These are phyloP conservation scores for Nyleta sp. DNA, from an alignment of 2,888 invertebrate genomes.

Conservation along the genomic window DNA sequence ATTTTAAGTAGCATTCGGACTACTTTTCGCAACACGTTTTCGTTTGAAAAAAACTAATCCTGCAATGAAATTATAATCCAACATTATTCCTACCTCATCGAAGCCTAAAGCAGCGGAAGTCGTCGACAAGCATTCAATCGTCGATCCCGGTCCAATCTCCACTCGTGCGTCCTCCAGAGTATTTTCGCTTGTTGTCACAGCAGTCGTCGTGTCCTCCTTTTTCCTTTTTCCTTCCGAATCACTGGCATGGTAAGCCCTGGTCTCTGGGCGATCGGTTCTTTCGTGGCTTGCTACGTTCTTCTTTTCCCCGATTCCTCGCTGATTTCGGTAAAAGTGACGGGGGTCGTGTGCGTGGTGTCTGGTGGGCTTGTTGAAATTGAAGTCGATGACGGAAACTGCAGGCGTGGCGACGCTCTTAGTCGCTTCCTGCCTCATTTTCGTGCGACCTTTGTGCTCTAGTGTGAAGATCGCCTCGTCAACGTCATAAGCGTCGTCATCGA, in stretches of 20 bases:
- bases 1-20: too few species aligned
- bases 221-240: conserved; percentile 71
- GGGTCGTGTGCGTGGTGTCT: conserved; percentile 51
- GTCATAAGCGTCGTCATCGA: conserved; percentile 77
- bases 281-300: conserved; percentile 82
- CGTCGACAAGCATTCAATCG: conserved; percentile 48
- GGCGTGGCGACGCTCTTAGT: conserved; percentile 35
- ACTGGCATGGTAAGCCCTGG: conserved; percentile 71
- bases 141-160: conserved; percentile 35
- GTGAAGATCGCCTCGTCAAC: conserved; percentile 75
- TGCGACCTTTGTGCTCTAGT: conserved; percentile 69
- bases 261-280: conserved; percentile 49
- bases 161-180: conserved; percentile 43
- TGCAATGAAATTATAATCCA: conserved; percentile 28
- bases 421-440: conserved; percentile 31
- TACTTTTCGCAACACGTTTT: too few species aligned
- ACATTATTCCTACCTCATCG: conserved; percentile 48
- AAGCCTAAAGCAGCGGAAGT: conserved; percentile 46
- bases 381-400: conserved; percentile 44
- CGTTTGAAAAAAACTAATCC: not conserved
- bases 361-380: conserved; percentile 34
- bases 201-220: conserved; percentile 37
- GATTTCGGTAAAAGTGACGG: conserved; percentile 63
- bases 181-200: conserved; percentile 46
- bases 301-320: conserved; percentile 73